phyloP scores from a whole-genome alignment of 2,113 vertebrate genomes.

The Oreochromis niloticus region DNA sequence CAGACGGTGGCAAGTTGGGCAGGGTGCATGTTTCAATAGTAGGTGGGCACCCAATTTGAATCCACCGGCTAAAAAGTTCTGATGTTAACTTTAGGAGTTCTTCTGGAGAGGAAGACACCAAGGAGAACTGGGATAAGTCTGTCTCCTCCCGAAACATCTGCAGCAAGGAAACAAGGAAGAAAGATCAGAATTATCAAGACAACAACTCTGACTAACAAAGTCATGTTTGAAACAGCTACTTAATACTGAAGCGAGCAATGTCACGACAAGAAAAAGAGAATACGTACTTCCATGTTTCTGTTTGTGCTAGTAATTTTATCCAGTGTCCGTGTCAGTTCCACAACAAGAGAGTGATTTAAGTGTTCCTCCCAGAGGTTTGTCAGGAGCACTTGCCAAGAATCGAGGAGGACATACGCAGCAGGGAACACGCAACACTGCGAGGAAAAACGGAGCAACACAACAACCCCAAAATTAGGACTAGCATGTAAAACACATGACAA shows the following conservation, averaged over 20 bases:
- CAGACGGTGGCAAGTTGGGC: conserved; percentile 43
- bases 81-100: conserved; percentile 67
- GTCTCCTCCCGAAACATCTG: conserved; percentile 67
- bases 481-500: neutral
- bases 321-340: conserved; percentile 53
- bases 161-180: neutral
- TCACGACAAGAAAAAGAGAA: neutral
- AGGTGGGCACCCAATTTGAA: conserved; percentile 39
- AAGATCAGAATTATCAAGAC: neutral
- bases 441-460: neutral
- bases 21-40: conserved; percentile 41
- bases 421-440: conserved; percentile 73
- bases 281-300: conserved; percentile 38
- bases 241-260: neutral
- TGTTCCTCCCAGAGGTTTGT: conserved; percentile 64
- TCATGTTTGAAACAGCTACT: neutral
- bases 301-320: conserved; percentile 51
- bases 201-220: neutral
- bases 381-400: conserved; percentile 67
- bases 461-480: neutral
- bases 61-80: conserved; percentile 59
- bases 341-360: conserved; percentile 55
- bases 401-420: conserved; percentile 61
- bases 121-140: conserved; percentile 34
- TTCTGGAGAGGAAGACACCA: conserved; percentile 60